phyloP scores from a whole-genome alignment of 2,888 invertebrate genomes.

The Apamea sordens region DNA sequence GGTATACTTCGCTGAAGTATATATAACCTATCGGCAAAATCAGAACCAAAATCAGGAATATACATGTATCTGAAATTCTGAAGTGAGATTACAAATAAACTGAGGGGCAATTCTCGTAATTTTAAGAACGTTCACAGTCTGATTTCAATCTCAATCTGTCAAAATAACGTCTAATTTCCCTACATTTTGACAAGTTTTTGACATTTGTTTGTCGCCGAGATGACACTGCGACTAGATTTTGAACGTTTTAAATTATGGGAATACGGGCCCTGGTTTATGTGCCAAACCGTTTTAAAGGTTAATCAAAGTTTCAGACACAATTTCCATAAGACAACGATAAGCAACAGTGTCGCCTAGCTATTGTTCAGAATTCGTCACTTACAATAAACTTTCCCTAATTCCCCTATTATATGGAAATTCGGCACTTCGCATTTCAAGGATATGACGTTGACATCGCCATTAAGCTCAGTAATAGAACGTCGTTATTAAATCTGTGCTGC shows the following conservation, averaged over 20 bases:
- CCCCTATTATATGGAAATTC: constrained; percentile 50
- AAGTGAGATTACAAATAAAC: not conserved
- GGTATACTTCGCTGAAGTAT: not conserved
- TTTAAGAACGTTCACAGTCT: no score
- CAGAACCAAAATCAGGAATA: not conserved
- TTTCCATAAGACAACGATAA: constrained; percentile 25
- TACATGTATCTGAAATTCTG: not conserved
- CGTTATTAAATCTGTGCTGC: constrained; percentile 57
- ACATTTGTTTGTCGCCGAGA: no score
- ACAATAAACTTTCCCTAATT: constrained; percentile 54
- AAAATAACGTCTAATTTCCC: no score
- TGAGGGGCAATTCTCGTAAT: no score
- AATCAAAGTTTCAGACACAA: constrained; percentile 18
- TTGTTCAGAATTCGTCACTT: constrained; percentile 18
- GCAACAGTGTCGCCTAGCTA: constrained; percentile 15
- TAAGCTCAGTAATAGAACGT: constrained; percentile 58
- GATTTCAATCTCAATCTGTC: no score
- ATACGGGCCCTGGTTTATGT: no score
- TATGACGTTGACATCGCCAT: constrained; percentile 56
- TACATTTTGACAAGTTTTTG: no score
- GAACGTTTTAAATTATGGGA: no score
- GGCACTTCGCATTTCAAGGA: constrained; percentile 55
- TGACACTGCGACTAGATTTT: no score
- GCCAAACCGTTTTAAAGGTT: not conserved
- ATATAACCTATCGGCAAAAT: not conserved